These are phyloP conservation scores for Brachionus paranguensis DNA, from an alignment of 1,140 invertebrate genomes.

Conservation along the genomic window DNA sequence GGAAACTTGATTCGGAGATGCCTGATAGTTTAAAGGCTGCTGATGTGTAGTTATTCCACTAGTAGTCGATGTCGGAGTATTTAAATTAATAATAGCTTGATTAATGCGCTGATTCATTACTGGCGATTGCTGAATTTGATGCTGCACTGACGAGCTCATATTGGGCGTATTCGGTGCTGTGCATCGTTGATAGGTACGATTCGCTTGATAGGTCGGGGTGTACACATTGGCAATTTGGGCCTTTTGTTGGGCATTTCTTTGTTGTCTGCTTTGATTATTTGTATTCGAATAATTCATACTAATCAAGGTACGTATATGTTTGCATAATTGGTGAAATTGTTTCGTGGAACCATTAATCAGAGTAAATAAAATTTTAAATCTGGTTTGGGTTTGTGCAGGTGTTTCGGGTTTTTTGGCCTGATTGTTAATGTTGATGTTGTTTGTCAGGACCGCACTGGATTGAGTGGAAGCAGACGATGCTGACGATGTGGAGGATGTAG, in stretches of 20 bases:
- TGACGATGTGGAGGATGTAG: background rate
- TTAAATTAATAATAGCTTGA: conserved; percentile 4
- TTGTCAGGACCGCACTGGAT: conserved; percentile 15
- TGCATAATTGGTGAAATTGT: conserved; percentile 39
- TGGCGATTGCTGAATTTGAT: background rate
- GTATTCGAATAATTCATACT: conserved; percentile 35
- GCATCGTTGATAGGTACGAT: background rate
- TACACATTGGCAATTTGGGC: background rate
- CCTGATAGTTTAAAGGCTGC: background rate
- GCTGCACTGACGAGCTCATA: background rate
- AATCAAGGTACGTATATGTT: conserved; percentile 25
- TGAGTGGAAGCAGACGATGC: background rate
- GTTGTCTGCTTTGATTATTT: background rate
- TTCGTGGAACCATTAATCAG: conserved; percentile 28
- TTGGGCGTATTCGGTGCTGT: conserved; percentile 3
- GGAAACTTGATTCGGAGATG: conserved; percentile 1
- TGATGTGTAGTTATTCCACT: background rate
- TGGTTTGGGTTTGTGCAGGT: background rate
- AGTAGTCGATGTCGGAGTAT: conserved; percentile 33
- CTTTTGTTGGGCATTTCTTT: background rate
- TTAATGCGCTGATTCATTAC: conserved; percentile 6
- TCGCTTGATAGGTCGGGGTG: background rate
- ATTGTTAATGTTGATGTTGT: conserved; percentile 27
- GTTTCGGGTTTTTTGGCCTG: conserved; percentile 5
- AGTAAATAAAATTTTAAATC: conserved; percentile 36